Base-by-base conservation (phyloP, 2,888 invertebrate species). In the Ganaspis brasiliensis region DNA sequence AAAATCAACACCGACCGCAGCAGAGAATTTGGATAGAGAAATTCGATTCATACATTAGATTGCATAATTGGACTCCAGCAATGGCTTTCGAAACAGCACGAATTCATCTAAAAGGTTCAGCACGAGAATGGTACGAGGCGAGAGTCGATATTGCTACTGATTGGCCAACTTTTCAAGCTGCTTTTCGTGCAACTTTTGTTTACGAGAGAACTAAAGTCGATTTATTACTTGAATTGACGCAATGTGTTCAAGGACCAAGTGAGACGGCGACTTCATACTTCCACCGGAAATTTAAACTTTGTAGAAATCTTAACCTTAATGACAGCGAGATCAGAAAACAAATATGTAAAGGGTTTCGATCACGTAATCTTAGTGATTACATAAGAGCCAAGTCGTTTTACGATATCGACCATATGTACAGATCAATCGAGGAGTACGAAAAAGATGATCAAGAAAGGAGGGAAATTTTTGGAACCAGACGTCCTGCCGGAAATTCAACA, bases 361-460 rank as follows among this genome's bases (percentile, higher is more conserved):
- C 45, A 9, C 57, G 72, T 19, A 57, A 59, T 24, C 37, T 77
- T 35, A 49, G 19, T 19, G 74, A 77, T 40, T 71, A 21, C 9
- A 21, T 67, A 8, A 12, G 14, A 8, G 73, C 73, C 2, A 77
- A 77, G 19, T 40, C 74, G 0, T 74, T 77, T 26, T 10, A 3
- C 4, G 71, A 77, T 6, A n/a, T 77, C 1, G 52, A 77, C 19
- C 77, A 77, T 16, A 35, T 77, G 12, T 75, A 67, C n/a, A 59
- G 56, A 5, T 19, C 63, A 0, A 72, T 72, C 9, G 72, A 40
- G 8, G 63, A 77, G 45, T 57, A 57, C 21, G 74, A 74, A 16
- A 49, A 59, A 2, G 21, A 71, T 14, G 12, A 55, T 16, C 31
- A 57, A 0, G 74, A 74, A 24, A 55, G 67, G 1, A n/a, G 61